Base-by-base conservation (phyloP, 2,113 vertebrate genomes). In the Scomber scombrus region DNA sequence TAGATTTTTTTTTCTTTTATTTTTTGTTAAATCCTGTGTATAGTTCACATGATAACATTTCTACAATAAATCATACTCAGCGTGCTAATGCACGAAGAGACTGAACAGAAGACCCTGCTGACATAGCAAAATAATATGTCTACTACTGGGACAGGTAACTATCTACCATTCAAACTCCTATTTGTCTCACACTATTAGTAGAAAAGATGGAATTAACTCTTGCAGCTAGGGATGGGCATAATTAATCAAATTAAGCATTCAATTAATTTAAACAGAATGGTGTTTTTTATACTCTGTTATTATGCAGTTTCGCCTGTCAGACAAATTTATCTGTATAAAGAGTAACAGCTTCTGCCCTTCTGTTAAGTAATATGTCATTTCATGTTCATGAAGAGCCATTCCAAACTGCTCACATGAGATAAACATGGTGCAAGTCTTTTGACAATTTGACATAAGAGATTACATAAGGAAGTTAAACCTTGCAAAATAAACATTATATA, bases 11-110 rank as follows among this genome's bases (percentile, higher is more conserved):
- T 81, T 45, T 52, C 95, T 93, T 95, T 95, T 56, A 50, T 62
- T 86, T 97, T 97, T 97, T 93, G 95, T 95, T 97, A 97, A 97
- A 96, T 95, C 95, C 94, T 96, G 96, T 99, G 97, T 97, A 93
- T 96, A 98, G 97, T 95, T 97, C 97, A 98, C 96, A 98, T 99
- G 98, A 99, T 99, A 99, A 99, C 98, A 98, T 99, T 99, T 99
- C 96, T 99, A 98, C 97, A 99, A 99, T 99, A 97, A 99, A 99
- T 99, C 97, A 98, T 97, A 99, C 98, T 99, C 98, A 99, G 98
- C 98, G 98, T 99, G 98, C 98, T 98, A 97, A 97, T 97, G 97
- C 98, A 98, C 97, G 98, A 99, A 99, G 98, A 99, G 97, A 99
- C 97, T 98, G 97, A 99, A 98, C 97, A 95, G 98, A 99, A 97